These are phyloP conservation scores for Drosophila yooni DNA, from an alignment of 2,888 invertebrate genomes.

Conservation along the genomic window DNA sequence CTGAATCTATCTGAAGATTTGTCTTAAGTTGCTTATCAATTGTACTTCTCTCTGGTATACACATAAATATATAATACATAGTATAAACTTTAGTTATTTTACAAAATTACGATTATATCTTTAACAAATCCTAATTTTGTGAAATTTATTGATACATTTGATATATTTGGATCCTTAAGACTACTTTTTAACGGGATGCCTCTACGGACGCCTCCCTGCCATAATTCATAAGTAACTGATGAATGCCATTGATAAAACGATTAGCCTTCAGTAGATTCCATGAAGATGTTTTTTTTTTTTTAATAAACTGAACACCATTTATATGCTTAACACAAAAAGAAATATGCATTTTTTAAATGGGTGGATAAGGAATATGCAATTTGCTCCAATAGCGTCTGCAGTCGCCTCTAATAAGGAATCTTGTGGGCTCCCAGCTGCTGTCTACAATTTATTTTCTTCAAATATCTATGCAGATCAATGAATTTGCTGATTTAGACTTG, in stretches of 20 bases:
- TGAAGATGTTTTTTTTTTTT: conserved; percentile 45
- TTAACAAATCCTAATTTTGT: conserved; percentile 6
- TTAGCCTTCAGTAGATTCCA: conserved; percentile 26
- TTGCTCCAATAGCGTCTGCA: neutral
- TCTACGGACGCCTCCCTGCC: conserved; percentile 16
- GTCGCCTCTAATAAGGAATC: no score
- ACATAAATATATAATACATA: conserved; percentile 5
- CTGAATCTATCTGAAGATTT: conserved; percentile 6
- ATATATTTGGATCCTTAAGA: conserved; percentile 16
- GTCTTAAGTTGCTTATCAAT: conserved; percentile 3
- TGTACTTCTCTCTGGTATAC: conserved; percentile 24
- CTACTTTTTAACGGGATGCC: conserved; percentile 15
- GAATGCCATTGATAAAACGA: conserved; percentile 22
- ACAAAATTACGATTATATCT: conserved; percentile 11
- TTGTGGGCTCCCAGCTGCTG: neutral
- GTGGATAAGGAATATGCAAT: neutral
- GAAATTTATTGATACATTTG: conserved; percentile 21
- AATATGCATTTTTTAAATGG: neutral
- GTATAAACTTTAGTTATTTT: conserved; percentile 19
- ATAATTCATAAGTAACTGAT: conserved; percentile 23
- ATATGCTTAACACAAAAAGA: conserved; percentile 40
- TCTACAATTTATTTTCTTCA: neutral
- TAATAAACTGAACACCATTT: conserved; percentile 50
- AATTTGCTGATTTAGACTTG: neutral
- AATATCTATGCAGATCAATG: no score